A percentile compares a stretch with the other conserved stretches of the same genome.
These are phyloP conservation scores for Nycteola revayana DNA, from an alignment of 2,888 invertebrate species.

Conservation along the genomic window DNA sequence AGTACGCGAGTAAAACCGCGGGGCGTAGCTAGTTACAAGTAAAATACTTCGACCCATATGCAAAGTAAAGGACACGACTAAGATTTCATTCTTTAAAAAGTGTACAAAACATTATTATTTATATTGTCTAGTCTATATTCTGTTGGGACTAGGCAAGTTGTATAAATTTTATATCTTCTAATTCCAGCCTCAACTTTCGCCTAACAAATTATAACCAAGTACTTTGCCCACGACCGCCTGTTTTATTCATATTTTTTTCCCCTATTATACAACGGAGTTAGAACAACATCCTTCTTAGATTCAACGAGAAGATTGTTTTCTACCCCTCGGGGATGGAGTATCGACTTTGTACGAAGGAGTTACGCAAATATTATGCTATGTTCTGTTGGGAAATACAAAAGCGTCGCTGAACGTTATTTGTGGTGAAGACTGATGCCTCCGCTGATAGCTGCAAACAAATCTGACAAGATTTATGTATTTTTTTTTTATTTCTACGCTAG, in stretches of 20 bases:
- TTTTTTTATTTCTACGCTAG: too few species aligned
- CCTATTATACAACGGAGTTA: conserved; percentile 17
- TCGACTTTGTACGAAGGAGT: conserved; percentile 25
- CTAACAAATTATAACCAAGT: conserved; percentile 1
- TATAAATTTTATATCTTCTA: not conserved
- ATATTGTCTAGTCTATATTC: too few species aligned
- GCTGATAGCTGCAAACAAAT: conserved; percentile 10
- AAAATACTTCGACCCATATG: too few species aligned
- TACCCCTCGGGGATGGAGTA: conserved; percentile 22
- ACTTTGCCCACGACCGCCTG: not conserved
- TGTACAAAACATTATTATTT: too few species aligned
- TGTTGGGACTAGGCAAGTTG: too few species aligned
- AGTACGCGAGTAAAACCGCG: too few species aligned
- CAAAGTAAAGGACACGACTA: too few species aligned
- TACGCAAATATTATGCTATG: conserved; percentile 30
- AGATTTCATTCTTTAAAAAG: too few species aligned
- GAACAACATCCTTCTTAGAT: conserved; percentile 23
- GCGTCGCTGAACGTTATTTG: conserved; percentile 20
- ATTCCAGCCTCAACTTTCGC: not conserved
- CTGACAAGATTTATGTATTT: conserved; percentile 4
- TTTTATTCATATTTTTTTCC: conserved; percentile 28
- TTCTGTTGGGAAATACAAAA: conserved; percentile 32
- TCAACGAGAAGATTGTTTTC: conserved; percentile 27
- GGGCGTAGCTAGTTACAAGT: too few species aligned
- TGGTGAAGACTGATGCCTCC: conserved; percentile 8